These are phyloP conservation scores for Microtus montanus DNA, from an alignment of 2,113 vertebrate species.

Conservation along the genomic window DNA sequence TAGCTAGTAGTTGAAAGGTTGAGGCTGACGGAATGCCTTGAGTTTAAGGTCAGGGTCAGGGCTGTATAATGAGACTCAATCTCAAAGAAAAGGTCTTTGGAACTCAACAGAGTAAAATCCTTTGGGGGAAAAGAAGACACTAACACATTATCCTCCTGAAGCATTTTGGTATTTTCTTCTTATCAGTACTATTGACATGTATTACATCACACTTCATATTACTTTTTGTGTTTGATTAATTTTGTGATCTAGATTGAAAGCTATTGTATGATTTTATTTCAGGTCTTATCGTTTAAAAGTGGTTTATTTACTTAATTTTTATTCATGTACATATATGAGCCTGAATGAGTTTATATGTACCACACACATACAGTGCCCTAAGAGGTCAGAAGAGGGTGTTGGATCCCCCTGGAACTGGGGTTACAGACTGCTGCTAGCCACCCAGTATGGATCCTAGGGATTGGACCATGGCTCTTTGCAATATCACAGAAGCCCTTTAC, in stretches of 20 bases:
- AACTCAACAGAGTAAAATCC: background rate
- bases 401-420: background rate
- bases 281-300: background rate
- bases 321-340: background rate
- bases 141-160: background rate
- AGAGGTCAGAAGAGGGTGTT: background rate
- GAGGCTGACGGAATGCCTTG: background rate
- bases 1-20: background rate
- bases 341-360: background rate
- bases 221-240: background rate
- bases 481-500: background rate
- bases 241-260: background rate
- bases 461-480: background rate
- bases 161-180: background rate
- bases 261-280: background rate
- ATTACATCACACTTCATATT: background rate
- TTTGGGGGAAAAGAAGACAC: background rate
- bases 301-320: background rate
- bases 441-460: background rate
- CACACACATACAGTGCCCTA: background rate
- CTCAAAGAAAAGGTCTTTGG: background rate
- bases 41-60: background rate
- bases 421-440: background rate
- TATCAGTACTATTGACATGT: background rate
- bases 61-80: background rate